Conservation (phyloP, 2,888 invertebrate genomes). For the Drosophila anceps region DNA sequence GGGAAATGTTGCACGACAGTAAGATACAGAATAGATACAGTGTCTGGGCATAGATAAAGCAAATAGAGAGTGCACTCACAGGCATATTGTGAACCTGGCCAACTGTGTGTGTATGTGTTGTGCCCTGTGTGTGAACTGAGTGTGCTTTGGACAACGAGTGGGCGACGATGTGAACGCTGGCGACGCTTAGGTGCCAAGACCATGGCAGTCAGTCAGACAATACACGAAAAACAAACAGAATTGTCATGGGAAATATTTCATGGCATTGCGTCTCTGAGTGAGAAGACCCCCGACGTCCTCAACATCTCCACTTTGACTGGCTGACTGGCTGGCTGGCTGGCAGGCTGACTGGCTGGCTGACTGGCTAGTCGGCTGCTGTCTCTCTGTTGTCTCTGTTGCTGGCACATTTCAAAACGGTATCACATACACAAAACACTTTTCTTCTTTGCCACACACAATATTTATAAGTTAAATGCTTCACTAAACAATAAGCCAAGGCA, state of each 20-base stretch:
- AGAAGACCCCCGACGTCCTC: conserved; percentile 19
- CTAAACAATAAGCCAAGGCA: conserved; percentile 75
- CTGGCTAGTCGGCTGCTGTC: conserved; percentile 10
- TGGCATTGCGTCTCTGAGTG: conserved; percentile 48
- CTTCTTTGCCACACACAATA: conserved; percentile 72
- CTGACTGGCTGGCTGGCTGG: background rate
- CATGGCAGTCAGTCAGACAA: conserved; percentile 55
- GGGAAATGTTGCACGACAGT: conserved; percentile 38
- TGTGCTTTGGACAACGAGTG: conserved; percentile 58
- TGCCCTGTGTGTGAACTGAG: conserved; percentile 32
- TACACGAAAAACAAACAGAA: conserved; percentile 81
- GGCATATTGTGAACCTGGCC: conserved; percentile 40
- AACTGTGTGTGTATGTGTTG: conserved; percentile 23
- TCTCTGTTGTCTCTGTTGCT: conserved; percentile 40
- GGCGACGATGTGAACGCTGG: conserved; percentile 67
- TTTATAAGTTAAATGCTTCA: conserved; percentile 81
- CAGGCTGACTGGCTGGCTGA: conserved; percentile 1
- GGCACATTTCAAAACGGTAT: conserved; percentile 75
- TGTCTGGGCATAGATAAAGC: conserved; percentile 64
- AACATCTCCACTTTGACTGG: conserved; percentile 9
- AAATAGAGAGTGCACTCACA: conserved; percentile 58
- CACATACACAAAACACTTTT: conserved; percentile 77
- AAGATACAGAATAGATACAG: conserved; percentile 12
- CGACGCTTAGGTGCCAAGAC: conserved; percentile 67
- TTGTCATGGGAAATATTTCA: conserved; percentile 82